phyloP scores from a whole-genome alignment of 2,113 vertebrate species.

The Crotalus viridis region DNA sequence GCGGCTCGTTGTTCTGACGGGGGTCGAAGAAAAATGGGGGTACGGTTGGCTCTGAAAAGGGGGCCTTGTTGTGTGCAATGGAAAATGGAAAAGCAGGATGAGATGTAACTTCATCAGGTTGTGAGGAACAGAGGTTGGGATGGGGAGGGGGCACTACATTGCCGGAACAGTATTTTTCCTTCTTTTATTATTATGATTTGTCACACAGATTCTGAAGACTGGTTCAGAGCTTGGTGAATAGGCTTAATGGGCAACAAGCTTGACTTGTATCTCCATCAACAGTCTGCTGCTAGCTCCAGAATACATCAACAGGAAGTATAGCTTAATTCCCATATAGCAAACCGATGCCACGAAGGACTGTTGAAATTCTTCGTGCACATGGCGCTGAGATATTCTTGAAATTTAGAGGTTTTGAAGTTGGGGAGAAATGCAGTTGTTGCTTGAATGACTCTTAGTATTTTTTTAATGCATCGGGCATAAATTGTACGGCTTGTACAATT shows the following conservation, averaged over 20 bases:
- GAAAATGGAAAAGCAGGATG: background rate
- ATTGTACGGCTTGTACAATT: background rate
- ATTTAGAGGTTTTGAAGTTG: background rate
- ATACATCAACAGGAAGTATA: conserved; percentile 12
- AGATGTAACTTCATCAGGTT: background rate
- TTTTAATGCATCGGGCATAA: background rate
- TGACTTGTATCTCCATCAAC: conserved; percentile 37
- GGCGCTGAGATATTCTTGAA: conserved; percentile 11
- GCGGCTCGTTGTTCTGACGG: background rate
- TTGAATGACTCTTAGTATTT: background rate
- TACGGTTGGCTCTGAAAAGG: background rate
- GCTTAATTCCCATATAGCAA: conserved; percentile 63
- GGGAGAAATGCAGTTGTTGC: conserved; percentile 3
- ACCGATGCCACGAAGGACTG: conserved; percentile 83
- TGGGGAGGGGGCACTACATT: background rate
- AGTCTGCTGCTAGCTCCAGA: background rate
- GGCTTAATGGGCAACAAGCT: conserved; percentile 28
- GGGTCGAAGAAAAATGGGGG: background rate
- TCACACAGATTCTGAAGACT: background rate
- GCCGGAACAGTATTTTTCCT: background rate
- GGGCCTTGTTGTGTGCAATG: background rate
- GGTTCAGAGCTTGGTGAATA: background rate
- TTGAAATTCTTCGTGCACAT: conserved; percentile 76
- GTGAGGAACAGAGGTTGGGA: background rate
- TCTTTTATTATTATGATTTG: background rate